These are phyloP conservation scores for Smithornis capensis DNA, from an alignment of 2,113 vertebrate species.

Conservation along the genomic window DNA sequence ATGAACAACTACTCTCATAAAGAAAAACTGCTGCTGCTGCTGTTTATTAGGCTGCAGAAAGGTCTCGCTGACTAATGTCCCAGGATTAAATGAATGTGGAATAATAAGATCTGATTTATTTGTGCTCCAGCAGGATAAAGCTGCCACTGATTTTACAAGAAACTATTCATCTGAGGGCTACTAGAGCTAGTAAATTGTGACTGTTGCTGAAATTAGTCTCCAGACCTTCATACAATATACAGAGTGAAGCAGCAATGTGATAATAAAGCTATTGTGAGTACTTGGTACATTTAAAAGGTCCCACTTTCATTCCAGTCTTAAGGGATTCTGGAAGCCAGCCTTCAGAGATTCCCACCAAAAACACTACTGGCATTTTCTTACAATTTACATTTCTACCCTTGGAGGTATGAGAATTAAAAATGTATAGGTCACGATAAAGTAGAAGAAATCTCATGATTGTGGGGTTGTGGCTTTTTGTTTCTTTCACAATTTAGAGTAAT, in stretches of 20 bases:
- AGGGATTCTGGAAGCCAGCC: slow-evolving; percentile 60
- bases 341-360: slow-evolving; percentile 50
- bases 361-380: neutral
- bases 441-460: neutral
- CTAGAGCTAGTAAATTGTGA: slow-evolving; percentile 79
- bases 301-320: slow-evolving; percentile 54
- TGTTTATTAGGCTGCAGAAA: slow-evolving; percentile 86
- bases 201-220: slow-evolving; percentile 82
- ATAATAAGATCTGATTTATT: slow-evolving; percentile 89
- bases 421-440: neutral
- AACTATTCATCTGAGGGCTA: slow-evolving; percentile 85
- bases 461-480: neutral
- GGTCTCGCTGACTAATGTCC: slow-evolving; percentile 84
- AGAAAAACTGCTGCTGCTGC: slow-evolving; percentile 85
- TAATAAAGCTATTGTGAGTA: slow-evolving; percentile 77
- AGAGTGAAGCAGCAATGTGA: slow-evolving; percentile 61
- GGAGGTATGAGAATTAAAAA: slow-evolving; percentile 52
- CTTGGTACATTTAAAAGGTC: slow-evolving; percentile 73
- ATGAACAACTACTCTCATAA: slow-evolving; percentile 86
- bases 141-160: slow-evolving; percentile 84
- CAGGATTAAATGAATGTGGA: slow-evolving; percentile 86
- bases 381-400: neutral
- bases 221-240: slow-evolving; percentile 71
- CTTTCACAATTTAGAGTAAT: neutral
- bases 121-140: slow-evolving; percentile 80